Evolutionary conservation across 2,888 invertebrate genomes (phyloP), one percentile per base, ranked within the genome.

Genomic region (Bombyx huttoni): DNA sequence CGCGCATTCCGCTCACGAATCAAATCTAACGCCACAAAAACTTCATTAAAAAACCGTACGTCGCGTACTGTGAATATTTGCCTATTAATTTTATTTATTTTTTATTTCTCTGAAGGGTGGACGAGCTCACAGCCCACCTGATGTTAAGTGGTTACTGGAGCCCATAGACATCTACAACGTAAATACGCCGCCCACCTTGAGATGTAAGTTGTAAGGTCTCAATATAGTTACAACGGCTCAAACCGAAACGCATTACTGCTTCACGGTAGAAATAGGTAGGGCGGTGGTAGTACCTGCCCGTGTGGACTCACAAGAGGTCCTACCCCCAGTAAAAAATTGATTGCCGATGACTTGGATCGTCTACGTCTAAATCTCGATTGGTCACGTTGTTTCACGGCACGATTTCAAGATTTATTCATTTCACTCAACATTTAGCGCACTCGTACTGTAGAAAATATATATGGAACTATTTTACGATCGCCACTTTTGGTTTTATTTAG

Each of bases 1-100:
- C 53, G 49, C 53, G 47, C 53, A 53, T 53, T 51, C 51, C 53
- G 33, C 34, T 52, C 33, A 33, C 52, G 47, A 47, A 33, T 34
- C 50, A 40, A 52, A 50, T 52, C 46, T 47, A 46, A 10, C 45
- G 13, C 13, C 34, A 47, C 51, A 53, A 51, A 51, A 51, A 53
- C 14, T 51, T 49, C 49, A 53, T 51, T 53, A 53, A 47, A 48
- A 48, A 33, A 48, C n/a, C 34, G 24, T 50, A 45, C 49, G 24
- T 24, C 24, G 24, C 24, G 24, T 24, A 24, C 5, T 5, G 24
- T 24, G 47, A 40, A 47, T 33, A 40, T 53, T 53, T 51, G 45
- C 33, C 47, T 51, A 49, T 49, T 47, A 52, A 52, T 52, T 49
- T 47, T 33, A n/a, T n/a, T n/a, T n/a, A n/a, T n/a, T n/a, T n/a